Percentiles rank a stretch among this genome's conserved stretches.
phyloP scores from a whole-genome alignment of 2,888 invertebrate species.

The Cremastinae sp. region DNA sequence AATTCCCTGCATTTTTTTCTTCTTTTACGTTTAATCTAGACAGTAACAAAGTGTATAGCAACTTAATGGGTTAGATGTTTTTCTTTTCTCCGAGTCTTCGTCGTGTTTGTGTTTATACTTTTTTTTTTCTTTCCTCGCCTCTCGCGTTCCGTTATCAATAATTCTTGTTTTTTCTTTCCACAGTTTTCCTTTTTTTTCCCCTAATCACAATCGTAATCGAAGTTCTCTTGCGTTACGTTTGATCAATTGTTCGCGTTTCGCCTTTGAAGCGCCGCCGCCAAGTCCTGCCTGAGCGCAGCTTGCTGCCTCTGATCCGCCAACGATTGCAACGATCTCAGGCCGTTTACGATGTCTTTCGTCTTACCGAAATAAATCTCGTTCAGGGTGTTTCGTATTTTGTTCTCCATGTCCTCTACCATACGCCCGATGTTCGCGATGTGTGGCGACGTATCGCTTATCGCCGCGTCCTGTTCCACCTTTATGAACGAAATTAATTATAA shows the following conservation, averaged over 20 bases:
- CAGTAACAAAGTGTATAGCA: conserved; percentile 73
- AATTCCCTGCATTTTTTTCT: conserved; percentile 69
- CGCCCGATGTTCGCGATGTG: conserved; percentile 99
- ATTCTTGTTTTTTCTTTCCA: conserved; percentile 50
- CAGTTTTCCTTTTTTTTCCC: conserved; percentile 57
- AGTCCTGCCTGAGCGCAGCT: conserved; percentile 91
- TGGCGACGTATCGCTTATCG: conserved; percentile 95
- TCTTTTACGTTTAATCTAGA: conserved; percentile 63
- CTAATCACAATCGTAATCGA: conserved; percentile 78
- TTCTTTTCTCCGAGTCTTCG: conserved; percentile 46
- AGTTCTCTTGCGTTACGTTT: conserved; percentile 71
- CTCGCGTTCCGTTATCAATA: conserved; percentile 44
- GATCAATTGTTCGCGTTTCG: conserved; percentile 87
- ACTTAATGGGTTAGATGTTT: conserved; percentile 67
- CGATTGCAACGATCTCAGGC: conserved; percentile 91
- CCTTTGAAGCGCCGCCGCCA: conserved; percentile 91
- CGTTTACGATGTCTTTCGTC: conserved; percentile 98
- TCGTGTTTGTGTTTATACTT: conserved; percentile 45
- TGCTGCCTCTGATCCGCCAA: conserved; percentile 92
- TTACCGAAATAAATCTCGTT: conserved; percentile 99
- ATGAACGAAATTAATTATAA: conserved; percentile 61
- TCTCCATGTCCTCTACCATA: conserved; percentile 99
- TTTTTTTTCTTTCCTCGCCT: conserved; percentile 62
- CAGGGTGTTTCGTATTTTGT: conserved; percentile 98
- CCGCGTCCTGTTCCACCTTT: conserved; percentile 94